These are phyloP conservation scores for Lasiurus cinereus DNA, from an alignment of 2,113 vertebrate genomes.

Conservation along the genomic window DNA sequence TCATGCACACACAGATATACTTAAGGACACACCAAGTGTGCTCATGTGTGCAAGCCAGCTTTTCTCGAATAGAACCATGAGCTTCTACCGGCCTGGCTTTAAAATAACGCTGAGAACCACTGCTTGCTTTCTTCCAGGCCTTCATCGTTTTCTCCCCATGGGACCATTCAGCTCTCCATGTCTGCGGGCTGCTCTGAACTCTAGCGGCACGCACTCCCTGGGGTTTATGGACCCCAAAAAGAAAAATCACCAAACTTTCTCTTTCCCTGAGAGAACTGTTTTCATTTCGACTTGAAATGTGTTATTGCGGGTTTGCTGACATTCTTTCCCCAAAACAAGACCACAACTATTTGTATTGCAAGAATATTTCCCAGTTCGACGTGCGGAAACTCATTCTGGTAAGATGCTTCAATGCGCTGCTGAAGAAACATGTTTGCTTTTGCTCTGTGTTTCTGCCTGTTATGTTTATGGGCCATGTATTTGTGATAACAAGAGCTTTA, in stretches of 20 bases:
- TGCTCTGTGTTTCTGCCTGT: conserved; percentile 48
- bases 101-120: conserved; percentile 6
- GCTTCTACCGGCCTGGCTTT: not conserved
- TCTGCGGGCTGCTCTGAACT: conserved; percentile 41
- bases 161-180: not conserved
- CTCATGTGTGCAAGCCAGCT: not conserved
- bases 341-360: conserved; percentile 66
- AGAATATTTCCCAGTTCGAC: conserved; percentile 34
- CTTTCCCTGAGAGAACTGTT: conserved; percentile 7
- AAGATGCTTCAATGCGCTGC: conserved; percentile 40
- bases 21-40: not conserved
- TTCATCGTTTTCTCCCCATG: not conserved
- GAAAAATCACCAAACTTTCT: conserved; percentile 19
- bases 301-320: conserved; percentile 35
- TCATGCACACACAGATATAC: not conserved
- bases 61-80: not conserved
- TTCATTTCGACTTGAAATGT: conserved; percentile 47
- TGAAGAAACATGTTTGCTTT: conserved; percentile 66
- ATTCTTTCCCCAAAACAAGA: conserved; percentile 66
- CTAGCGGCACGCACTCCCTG: conserved; percentile 3
- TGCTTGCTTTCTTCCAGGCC: not conserved
- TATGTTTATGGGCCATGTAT: conserved; percentile 67
- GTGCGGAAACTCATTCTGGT: conserved; percentile 64
- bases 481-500: conserved; percentile 51
- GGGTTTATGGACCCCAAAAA: conserved; percentile 6